Evolutionary conservation across 2,888 invertebrate species (phyloP).

Genomic region (Nemurella pictetii): DNA sequence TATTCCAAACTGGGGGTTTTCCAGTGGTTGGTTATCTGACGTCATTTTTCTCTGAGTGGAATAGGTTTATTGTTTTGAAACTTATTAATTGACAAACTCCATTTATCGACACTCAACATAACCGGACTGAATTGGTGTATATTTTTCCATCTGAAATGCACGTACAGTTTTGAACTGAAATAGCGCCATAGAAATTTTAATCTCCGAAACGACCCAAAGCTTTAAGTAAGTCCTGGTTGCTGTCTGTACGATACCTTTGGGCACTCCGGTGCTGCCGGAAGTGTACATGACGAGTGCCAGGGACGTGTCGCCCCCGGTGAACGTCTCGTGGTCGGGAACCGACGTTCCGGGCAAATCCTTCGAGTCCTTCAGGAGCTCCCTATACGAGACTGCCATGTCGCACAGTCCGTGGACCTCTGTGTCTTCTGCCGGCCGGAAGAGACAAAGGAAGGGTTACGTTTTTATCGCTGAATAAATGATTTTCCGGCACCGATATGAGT

Average conservation of each 20-base stretch:
- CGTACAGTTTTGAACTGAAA: background rate
- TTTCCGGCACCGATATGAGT: too few relatives aligned
- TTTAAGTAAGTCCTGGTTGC: background rate
- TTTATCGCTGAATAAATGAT: too few relatives aligned
- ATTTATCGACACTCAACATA: too few relatives aligned
- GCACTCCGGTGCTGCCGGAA: conserved; percentile 87
- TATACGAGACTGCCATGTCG: conserved; percentile 52
- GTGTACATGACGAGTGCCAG: conserved; percentile 78
- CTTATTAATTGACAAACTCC: too few relatives aligned
- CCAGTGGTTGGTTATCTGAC: too few relatives aligned
- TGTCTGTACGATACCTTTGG: conserved; percentile 67
- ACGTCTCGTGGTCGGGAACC: conserved; percentile 52
- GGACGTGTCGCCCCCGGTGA: conserved; percentile 44
- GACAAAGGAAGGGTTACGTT: background rate
- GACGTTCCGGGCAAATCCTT: conserved; percentile 52
- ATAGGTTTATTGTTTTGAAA: too few relatives aligned
- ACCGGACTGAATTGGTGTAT: too few relatives aligned
- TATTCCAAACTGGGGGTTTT: too few relatives aligned
- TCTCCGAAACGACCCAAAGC: background rate
- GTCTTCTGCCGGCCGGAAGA: too few relatives aligned
- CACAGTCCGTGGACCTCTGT: conserved; percentile 20
- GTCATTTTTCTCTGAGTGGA: too few relatives aligned
- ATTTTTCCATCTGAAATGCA: too few relatives aligned
- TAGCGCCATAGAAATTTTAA: background rate
- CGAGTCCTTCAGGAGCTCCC: conserved; percentile 57